Base-by-base conservation (phyloP, 2,888 invertebrate species). In the Cheilosia pagana region DNA sequence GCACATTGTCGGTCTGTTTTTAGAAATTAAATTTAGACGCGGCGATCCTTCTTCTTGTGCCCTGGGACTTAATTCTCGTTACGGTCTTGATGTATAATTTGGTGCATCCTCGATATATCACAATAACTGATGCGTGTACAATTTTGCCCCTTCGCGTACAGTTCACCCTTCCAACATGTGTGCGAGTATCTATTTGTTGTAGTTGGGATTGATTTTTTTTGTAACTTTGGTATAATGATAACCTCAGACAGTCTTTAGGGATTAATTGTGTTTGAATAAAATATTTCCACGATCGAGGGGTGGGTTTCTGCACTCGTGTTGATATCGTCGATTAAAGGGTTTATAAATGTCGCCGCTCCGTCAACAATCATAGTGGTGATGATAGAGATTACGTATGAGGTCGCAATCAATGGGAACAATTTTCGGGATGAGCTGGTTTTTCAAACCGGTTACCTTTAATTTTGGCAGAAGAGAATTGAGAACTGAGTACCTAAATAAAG, bases 251-350 rank as follows among this genome's bases (percentile, higher is more conserved):
- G 71, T 85, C 71, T 75, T 81, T 75, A 67, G 52, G 81, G 75
- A 85, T 85, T 85, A 81, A 81, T 85, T 81, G 85, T 85, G 81
- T 85, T 85, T 85, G 75, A 85, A 81, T 85, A 85, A 75, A 85
- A 81, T 85, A 76, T 85, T 75, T 55, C 55, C 16, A 60, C 16
- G 72, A 79, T 74, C 50, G 31, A 16, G 31, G 57, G 48, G 23
- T 25, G 39, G 43, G 39, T 41, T 57, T 52, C 81, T 28, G 70
- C 75, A 79, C 67, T 85, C 76, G 76, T 85, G 85, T 75, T 85
- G 81, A 76, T 81, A 81, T 57, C 23, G 67, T 31, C 70, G 81
- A 81, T 85, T 76, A 85, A 85, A 85, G 79, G 83, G 83, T 85
- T 85, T 70, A 62, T 65, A 48, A 35, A 45, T 53, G 76, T 76